Conservation (phyloP, 2,888 invertebrate genomes). For the Drosophila colorata region DNA sequence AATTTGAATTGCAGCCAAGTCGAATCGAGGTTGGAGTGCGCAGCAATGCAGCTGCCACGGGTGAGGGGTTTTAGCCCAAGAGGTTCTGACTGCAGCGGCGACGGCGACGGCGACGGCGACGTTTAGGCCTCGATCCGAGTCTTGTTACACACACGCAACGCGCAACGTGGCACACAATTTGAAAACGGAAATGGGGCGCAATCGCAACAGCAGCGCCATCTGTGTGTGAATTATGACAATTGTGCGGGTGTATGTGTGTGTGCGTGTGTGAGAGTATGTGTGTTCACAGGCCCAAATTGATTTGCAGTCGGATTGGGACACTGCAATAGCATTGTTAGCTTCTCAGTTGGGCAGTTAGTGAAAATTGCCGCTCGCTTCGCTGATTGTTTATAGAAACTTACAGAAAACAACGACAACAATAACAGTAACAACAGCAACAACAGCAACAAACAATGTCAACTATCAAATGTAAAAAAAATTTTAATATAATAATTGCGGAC, state of each 20-base stretch:
- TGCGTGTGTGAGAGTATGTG: constrained; percentile 12
- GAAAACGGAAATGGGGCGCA: constrained; percentile 62
- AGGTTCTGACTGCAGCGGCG: constrained; percentile 26
- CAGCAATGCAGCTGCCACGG: constrained; percentile 39
- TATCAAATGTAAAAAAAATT: constrained; percentile 55
- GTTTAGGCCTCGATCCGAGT: constrained; percentile 60
- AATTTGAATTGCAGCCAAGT: constrained; percentile 41
- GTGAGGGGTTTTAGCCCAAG: background rate
- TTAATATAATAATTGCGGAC: constrained; percentile 76
- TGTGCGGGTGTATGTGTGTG: constrained; percentile 1
- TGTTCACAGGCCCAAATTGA: constrained; percentile 71
- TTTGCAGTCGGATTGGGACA: constrained; percentile 68
- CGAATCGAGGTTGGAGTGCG: constrained; percentile 4
- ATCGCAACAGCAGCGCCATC: constrained; percentile 45
- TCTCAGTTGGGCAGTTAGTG: constrained; percentile 72
- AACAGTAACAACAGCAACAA: constrained; percentile 33
- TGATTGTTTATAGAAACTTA: constrained; percentile 76
- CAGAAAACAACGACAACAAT: constrained; percentile 26
- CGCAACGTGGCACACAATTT: constrained; percentile 46
- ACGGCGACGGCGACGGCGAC: constrained; percentile 32
- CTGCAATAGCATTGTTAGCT: constrained; percentile 67
- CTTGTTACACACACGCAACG: constrained; percentile 70
- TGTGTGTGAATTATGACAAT: constrained; percentile 56
- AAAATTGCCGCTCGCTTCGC: constrained; percentile 76
- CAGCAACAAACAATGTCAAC: constrained; percentile 66